These are phyloP conservation scores for Heliconius nattereri DNA, from an alignment of 1,140 invertebrate genomes.

Conservation along the genomic window DNA sequence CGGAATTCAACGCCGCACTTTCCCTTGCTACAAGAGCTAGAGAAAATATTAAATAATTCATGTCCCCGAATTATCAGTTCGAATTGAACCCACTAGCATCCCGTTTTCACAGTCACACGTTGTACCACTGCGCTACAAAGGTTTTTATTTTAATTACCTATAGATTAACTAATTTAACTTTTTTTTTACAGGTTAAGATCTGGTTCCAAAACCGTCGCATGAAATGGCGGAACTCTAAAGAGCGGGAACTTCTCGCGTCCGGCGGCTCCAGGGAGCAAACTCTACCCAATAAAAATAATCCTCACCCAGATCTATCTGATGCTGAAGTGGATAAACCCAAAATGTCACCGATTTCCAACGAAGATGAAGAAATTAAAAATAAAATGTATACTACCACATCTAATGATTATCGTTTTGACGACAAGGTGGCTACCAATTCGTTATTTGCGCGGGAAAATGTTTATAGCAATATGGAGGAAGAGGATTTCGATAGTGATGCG, in stretches of 20 bases:
- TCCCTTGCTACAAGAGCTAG: too few species aligned
- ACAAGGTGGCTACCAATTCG: slow-evolving; percentile 58
- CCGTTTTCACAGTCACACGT: too few species aligned
- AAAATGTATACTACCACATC: slow-evolving; percentile 70
- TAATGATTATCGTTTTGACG: slow-evolving; percentile 66
- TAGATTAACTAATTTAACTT: slow-evolving; percentile 28
- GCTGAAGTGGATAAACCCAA: slow-evolving; percentile 89
- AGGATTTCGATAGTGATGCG: slow-evolving; percentile 85
- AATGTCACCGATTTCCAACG: slow-evolving; percentile 81
- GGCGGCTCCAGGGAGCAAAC: slow-evolving; percentile 97
- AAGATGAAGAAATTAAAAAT: slow-evolving; percentile 66
- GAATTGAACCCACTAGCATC: too few species aligned
- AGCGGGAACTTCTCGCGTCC: slow-evolving; percentile 94
- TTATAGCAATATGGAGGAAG: slow-evolving; percentile 80
- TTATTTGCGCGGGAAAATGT: slow-evolving; percentile 73
- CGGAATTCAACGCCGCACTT: too few species aligned
- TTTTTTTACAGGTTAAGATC: slow-evolving; percentile 92
- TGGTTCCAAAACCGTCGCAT: slow-evolving; percentile 98
- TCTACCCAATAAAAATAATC: slow-evolving; percentile 97
- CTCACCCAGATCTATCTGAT: slow-evolving; percentile 96
- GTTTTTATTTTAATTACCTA: neutral
- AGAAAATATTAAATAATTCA: too few species aligned
- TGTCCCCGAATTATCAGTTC: too few species aligned
- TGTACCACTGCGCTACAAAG: too few species aligned
- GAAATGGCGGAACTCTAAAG: slow-evolving; percentile 99